phyloP scores from a whole-genome alignment of 2,113 vertebrate genomes.

The Oryzias javanicus region DNA sequence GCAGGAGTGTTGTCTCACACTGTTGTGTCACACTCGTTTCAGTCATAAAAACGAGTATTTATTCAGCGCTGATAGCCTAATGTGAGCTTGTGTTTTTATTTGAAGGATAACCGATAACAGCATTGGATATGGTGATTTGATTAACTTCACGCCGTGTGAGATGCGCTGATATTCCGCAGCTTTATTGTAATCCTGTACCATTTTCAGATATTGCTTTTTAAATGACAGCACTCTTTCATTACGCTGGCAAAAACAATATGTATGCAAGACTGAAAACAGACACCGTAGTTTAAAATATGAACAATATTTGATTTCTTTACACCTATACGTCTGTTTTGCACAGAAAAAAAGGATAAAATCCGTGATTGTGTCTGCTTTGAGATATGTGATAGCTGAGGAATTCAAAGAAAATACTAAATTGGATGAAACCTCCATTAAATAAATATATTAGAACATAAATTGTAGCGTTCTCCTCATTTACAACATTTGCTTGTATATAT shows the following conservation, averaged over 20 bases:
- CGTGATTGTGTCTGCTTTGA: not conserved
- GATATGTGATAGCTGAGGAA: not conserved
- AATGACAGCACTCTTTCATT: not conserved
- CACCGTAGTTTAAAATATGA: not conserved
- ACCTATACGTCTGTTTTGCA: no score
- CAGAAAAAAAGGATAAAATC: not conserved
- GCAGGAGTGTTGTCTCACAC: conserved; percentile 11
- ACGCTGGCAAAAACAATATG: not conserved
- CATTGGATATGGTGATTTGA: no score
- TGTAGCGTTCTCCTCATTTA: no score
- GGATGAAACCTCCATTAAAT: conserved; percentile 41
- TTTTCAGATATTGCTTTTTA: conserved; percentile 5
- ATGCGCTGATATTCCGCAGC: no score
- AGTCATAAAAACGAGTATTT: conserved; percentile 10
- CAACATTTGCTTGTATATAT: no score
- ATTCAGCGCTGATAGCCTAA: not conserved
- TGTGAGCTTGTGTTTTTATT: conserved; percentile 3
- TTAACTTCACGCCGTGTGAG: no score
- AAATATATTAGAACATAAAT: conserved; percentile 42
- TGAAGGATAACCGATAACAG: not conserved
- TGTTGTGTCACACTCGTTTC: conserved; percentile 10
- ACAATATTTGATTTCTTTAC: not conserved
- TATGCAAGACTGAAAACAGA: not conserved
- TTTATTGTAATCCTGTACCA: not conserved
- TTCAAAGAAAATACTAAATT: not conserved